Conservation (phyloP, 2,797 vertebrate species). For the Lophotriccus pileatus region DNA sequence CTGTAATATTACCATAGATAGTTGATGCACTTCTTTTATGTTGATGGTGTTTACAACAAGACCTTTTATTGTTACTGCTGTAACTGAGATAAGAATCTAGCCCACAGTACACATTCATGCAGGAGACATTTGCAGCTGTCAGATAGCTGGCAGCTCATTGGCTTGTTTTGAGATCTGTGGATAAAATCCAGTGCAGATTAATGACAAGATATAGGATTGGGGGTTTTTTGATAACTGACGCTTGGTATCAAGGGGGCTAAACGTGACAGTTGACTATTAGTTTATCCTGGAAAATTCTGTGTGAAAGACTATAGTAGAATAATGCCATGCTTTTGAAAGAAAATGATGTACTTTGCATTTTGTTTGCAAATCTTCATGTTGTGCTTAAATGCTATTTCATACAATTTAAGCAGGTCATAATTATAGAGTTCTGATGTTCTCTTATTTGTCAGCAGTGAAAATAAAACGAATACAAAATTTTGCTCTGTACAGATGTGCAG, state of each 20-base stretch:
- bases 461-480: not conserved
- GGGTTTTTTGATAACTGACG: not conserved
- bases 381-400: not conserved
- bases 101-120: not conserved
- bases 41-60: not conserved
- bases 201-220: not conserved
- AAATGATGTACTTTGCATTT: not conserved
- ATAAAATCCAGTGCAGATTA: constrained; percentile 24
- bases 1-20: not conserved
- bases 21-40: not conserved
- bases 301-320: not conserved
- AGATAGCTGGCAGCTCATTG: not conserved
- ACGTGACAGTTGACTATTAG: not conserved
- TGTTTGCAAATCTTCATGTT: not conserved
- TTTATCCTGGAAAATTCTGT: not conserved
- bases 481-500: not conserved
- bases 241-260: not conserved
- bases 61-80: not conserved
- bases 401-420: not conserved
- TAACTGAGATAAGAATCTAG: constrained; percentile 38
- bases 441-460: not conserved
- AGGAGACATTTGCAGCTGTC: constrained; percentile 35
- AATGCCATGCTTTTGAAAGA: not conserved
- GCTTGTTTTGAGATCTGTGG: constrained; percentile 10
- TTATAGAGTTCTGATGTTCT: not conserved